phyloP scores from a whole-genome alignment of 2,797 vertebrate genomes.

The Odontamblyopus rebecca region DNA sequence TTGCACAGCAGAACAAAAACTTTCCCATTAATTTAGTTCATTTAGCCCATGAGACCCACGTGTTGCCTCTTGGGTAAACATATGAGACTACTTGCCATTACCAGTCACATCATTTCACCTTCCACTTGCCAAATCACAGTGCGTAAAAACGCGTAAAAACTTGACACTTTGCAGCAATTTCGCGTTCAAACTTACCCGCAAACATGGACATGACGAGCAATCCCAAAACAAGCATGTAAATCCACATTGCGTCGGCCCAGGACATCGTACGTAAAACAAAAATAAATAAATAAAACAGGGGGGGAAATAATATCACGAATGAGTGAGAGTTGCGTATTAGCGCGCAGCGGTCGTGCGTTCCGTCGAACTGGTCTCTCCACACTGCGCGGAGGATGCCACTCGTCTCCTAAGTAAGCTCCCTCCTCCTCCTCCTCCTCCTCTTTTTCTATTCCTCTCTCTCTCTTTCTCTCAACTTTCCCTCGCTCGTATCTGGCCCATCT shows the following conservation, averaged over 20 bases:
- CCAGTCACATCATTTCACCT: not conserved
- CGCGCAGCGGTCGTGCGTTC: slow-evolving; percentile 16
- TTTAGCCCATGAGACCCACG: not conserved
- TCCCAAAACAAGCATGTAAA: slow-evolving; percentile 2
- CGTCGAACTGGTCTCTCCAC: slow-evolving; percentile 49
- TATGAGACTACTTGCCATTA: not conserved
- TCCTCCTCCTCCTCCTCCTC: slow-evolving; percentile 19
- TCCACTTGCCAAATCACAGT: not conserved
- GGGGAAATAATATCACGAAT: not conserved
- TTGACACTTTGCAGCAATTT: not conserved
- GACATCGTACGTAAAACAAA: not conserved
- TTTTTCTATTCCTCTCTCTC: slow-evolving; percentile 4
- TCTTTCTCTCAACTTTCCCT: slow-evolving; percentile 6
- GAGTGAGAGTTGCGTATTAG: not conserved
- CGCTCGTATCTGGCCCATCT: slow-evolving; percentile 1
- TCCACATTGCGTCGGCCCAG: not conserved
- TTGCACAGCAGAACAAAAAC: not conserved
- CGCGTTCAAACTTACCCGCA: not conserved
- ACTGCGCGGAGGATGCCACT: slow-evolving; percentile 72
- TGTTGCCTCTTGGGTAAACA: not conserved
- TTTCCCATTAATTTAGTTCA: not conserved
- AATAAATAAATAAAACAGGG: not conserved
- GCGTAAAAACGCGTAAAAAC: not conserved
- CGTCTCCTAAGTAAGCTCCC: slow-evolving; percentile 62
- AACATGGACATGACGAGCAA: not conserved